Base-by-base conservation (phyloP, 2,113 vertebrate species). In the Plecotus auritus region DNA sequence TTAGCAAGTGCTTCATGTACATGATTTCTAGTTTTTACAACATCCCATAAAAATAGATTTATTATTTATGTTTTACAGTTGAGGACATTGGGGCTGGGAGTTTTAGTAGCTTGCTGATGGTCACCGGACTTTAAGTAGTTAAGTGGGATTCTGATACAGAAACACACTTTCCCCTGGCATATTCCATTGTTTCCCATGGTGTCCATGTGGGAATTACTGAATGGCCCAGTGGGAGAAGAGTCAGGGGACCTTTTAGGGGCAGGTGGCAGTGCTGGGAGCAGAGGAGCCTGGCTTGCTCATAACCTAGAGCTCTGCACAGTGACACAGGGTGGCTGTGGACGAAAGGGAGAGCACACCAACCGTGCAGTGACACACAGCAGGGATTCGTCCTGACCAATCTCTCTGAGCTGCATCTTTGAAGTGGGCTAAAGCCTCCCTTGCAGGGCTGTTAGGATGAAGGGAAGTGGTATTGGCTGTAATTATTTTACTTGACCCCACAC, bases 241-340 rank as follows among this genome's bases (percentile, higher is more conserved):
- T 64, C 30, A 6, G 1, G 22, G 69, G 0, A 28, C 17, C 18
- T 14, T 35, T 54, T 13, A 51, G 22, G 40, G 54, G 7, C n/a
- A 22, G 40, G 10, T 16, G 26, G 35, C 5, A 18, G 20, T 30
- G 6, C 32, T 37, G 56, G 47, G 37, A 37, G 47, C 13, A 17
- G 51, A 66, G 17, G 13, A 32, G n/a, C 17, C 11, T 13, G 90
- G 14, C 7, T 3, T 0, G 2, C 22, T 42, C 4, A 0, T 10
- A 45, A 56, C 17, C 45, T 20, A 37, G 61, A 77, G 45, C 64
- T 32, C n/a, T 28, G 1, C 9, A 42, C 13, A 2, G 11, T 10
- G 85, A 23, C 7, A 1, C 5, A 0, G 26, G 16, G 30, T 12
- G 4, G 4, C 26, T 54, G 40, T 2, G 5, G 16, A 14, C 2